Conservation (phyloP, 2,888 invertebrate species). For the Gastracanthus pulcherrimus region DNA sequence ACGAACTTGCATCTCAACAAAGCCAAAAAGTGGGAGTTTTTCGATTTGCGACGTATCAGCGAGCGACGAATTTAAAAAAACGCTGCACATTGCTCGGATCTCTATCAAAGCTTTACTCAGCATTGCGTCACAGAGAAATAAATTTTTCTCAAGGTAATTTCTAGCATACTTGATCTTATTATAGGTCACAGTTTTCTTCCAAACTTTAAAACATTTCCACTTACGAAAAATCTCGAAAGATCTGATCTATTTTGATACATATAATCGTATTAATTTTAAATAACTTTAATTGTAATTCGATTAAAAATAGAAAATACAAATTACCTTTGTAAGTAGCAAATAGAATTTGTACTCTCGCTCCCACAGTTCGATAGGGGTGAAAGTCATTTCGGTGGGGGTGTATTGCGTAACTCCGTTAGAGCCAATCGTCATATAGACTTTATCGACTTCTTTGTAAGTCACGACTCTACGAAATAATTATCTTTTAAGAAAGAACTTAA, state of each 20-base stretch:
- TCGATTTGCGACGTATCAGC: constrained; percentile 80
- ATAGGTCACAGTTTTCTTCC: constrained; percentile 86
- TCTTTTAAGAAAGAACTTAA: background rate
- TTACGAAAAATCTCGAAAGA: constrained; percentile 84
- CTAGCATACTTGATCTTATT: constrained; percentile 83
- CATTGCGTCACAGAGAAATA: constrained; percentile 87
- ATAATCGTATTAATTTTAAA: background rate
- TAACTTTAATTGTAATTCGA: background rate
- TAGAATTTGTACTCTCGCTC: constrained; percentile 91
- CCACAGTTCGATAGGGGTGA: constrained; percentile 89
- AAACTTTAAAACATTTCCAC: constrained; percentile 90
- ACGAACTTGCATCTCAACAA: constrained; percentile 84
- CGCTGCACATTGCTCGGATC: constrained; percentile 84
- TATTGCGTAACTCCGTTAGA: constrained; percentile 90
- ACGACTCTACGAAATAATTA: constrained; percentile 81
- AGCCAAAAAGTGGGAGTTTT: constrained; percentile 82
- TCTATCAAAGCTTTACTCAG: constrained; percentile 85
- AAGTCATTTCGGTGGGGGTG: constrained; percentile 85
- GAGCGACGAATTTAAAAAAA: constrained; percentile 82
- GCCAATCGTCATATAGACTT: constrained; percentile 88
- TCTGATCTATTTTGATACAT: constrained; percentile 79
- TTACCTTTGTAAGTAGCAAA: constrained; percentile 85
- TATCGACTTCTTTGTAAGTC: constrained; percentile 84
- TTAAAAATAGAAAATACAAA: background rate
- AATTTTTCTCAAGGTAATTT: constrained; percentile 82